These are phyloP conservation scores for Tetramorium parvispinum DNA, from an alignment of 1,140 invertebrate genomes.

Conservation along the genomic window DNA sequence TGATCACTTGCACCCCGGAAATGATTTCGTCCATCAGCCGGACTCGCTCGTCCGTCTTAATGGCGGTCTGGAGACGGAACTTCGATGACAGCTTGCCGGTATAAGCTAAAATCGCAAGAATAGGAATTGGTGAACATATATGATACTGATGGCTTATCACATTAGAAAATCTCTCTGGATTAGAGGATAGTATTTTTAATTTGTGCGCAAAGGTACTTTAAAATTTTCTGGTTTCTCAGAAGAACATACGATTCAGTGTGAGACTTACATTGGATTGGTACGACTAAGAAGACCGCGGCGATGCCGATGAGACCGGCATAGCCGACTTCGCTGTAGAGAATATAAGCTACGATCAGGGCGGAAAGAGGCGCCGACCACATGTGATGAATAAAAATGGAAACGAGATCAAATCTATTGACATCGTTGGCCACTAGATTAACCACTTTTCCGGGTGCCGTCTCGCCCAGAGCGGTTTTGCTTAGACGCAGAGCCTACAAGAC, in stretches of 20 bases:
- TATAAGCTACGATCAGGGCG: slow-evolving; percentile 87
- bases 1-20: slow-evolving; percentile 90
- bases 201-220: background rate
- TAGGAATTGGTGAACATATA: background rate
- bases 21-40: slow-evolving; percentile 93
- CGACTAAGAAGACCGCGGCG: slow-evolving; percentile 89
- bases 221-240: background rate
- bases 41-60: slow-evolving; percentile 91
- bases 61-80: slow-evolving; percentile 88
- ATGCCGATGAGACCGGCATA: slow-evolving; percentile 90
- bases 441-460: slow-evolving; percentile 93
- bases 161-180: background rate
- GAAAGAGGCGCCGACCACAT: slow-evolving; percentile 90
- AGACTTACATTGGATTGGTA: slow-evolving; percentile 90
- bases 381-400: slow-evolving; percentile 87
- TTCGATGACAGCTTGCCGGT: slow-evolving; percentile 89
- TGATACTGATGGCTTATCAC: background rate
- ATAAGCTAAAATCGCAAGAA: slow-evolving; percentile 85
- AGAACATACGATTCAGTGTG: background rate
- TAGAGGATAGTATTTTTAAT: background rate
- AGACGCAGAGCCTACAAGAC: slow-evolving; percentile 86
- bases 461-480: slow-evolving; percentile 89
- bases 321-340: slow-evolving; percentile 89
- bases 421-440: slow-evolving; percentile 95
- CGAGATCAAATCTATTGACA: slow-evolving; percentile 88